Base-by-base conservation (phyloP, 2,113 vertebrate genomes). In the Psilopogon haemacephalus region DNA sequence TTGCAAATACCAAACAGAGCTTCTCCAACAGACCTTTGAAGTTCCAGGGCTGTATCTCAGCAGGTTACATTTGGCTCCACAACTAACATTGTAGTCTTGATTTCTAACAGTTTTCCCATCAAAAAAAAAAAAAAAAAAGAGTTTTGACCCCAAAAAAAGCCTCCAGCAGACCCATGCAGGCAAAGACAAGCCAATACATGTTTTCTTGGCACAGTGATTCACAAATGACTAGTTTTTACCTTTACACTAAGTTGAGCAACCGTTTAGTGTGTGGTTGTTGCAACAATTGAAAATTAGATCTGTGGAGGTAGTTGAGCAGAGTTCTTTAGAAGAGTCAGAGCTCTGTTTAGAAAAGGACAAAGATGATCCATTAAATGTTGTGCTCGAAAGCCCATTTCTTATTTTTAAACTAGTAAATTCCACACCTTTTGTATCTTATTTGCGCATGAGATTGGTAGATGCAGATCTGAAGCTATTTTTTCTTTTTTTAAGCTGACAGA, bases 241-340 rank as follows among this genome's bases (percentile, higher is more conserved):
- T 68, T 86, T 78, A 35, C 82, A 87, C 52, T 68, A 83, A 87
- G 78, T 56, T 91, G 75, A 94, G 82, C 85, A 95, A 84, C 88
- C 35, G 2, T 89, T 94, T 86, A 84, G 64, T 89, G 35, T 74
- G 65, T 64, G 72, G 35, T 91, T 74, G 23, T 46, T 92, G 69
- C 65, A 90, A 40, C 54, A 65, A 56, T 56, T 81, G n/a, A 71
- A 75, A 88, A 73, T 55, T 40, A 52, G 69, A 64, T 75, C 86
- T 72, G 62, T 68, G 23, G 50, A 89, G 74, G 70, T 54, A 65
- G 91, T 58, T 64, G 64, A 82, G 26, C 46, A 68, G 63, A 72
- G 42, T 50, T 84, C 48, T 50, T n/a, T 48, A n/a, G 32, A 69
- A 76, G 42, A 40, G 8, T 89, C 48, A 23, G 19, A 70, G 42